These are phyloP conservation scores for Hirtodrosophila duncani DNA, from an alignment of 2,888 invertebrate species.

Conservation along the genomic window DNA sequence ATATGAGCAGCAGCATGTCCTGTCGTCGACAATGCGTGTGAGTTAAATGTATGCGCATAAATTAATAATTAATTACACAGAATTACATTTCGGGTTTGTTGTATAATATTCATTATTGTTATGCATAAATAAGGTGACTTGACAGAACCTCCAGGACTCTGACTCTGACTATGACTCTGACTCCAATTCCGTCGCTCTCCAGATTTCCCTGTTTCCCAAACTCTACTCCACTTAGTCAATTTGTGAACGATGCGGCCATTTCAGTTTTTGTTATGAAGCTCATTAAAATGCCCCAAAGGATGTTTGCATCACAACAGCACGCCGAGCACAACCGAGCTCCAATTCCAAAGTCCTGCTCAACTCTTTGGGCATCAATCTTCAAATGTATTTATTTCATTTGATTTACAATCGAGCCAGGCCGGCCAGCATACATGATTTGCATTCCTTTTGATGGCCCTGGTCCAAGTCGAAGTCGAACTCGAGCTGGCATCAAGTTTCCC, in stretches of 20 bases:
- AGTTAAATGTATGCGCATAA: conserved; percentile 77
- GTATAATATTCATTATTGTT: conserved; percentile 77
- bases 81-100: conserved; percentile 76
- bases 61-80: conserved; percentile 77
- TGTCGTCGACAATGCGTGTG: conserved; percentile 71
- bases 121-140: conserved; percentile 75
- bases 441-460: conserved; percentile 61
- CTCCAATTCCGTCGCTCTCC: not conserved
- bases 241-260: conserved; percentile 51
- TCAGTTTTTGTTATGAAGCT: conserved; percentile 52
- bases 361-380: conserved; percentile 56
- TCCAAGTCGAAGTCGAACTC: no score
- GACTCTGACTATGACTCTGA: not conserved
- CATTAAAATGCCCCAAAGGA: conserved; percentile 59
- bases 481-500: no score
- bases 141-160: conserved; percentile 11
- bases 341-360: conserved; percentile 6
- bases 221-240: conserved; percentile 36
- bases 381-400: conserved; percentile 66
- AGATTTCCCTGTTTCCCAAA: not conserved
- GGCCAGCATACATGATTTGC: conserved; percentile 56
- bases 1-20: conserved; percentile 19
- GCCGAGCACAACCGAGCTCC: not conserved
- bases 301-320: no score
- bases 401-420: conserved; percentile 52